Conservation (phyloP, 2,113 vertebrate genomes). For the Pseudorasbora parva region DNA sequence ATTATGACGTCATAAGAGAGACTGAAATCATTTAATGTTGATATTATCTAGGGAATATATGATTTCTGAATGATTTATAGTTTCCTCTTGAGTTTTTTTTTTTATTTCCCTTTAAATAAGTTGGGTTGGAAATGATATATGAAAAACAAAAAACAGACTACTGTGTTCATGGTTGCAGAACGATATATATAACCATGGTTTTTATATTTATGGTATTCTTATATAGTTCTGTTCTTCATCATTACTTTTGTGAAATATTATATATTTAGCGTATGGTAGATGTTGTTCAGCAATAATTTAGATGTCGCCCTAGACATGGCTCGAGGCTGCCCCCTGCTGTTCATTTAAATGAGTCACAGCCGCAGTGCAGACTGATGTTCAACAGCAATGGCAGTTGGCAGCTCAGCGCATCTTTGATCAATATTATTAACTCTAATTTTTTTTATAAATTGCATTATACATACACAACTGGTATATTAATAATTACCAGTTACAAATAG, state of each 20-base stretch:
- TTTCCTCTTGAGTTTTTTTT: neutral
- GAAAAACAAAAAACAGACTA: neutral
- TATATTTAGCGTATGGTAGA: neutral
- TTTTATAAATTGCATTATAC: neutral
- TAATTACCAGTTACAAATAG: neutral
- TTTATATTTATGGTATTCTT: neutral
- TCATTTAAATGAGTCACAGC: neutral
- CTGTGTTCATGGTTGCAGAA: neutral
- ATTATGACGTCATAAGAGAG: neutral
- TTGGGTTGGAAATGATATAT: neutral
- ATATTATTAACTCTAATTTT: neutral
- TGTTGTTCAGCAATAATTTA: neutral
- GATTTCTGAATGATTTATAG: neutral
- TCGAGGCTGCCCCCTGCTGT: slow-evolving; percentile 1
- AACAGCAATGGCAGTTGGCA: neutral
- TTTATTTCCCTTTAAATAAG: neutral
- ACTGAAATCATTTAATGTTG: neutral
- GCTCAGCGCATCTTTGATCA: neutral
- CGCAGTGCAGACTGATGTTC: neutral
- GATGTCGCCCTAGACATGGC: neutral
- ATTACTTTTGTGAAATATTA: neutral
- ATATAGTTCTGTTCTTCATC: neutral
- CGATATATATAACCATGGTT: neutral
- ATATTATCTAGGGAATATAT: neutral
- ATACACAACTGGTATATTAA: neutral